Base-by-base conservation (phyloP, 1,140 invertebrate species). In the Nasonia longicornis region DNA sequence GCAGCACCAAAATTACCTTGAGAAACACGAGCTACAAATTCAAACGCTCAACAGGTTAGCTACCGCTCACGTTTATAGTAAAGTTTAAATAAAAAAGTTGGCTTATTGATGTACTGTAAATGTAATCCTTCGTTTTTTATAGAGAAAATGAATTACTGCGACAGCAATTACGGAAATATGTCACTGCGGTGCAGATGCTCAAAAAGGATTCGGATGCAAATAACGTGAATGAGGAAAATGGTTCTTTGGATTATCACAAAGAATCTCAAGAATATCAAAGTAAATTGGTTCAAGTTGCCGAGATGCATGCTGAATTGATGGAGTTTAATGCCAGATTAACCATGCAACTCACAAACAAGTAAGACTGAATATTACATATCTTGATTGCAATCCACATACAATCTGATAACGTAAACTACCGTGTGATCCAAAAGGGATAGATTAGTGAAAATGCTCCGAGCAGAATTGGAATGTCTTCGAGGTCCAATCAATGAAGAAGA, bases 271-370 rank as follows among this genome's bases (percentile, higher is more conserved):
- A 96, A 76, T 98, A 97, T 90, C 96, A 98, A 89, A 93, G 93
- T 84, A 98, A 98, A 92, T 92, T 98, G 22, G 95, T 98, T 83
- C 96, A 98, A 92, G 96, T 98, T 1, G 97, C 97, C 16, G 96
- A 98, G 91, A 98, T 98, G 97, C 97, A 98, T 88, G 97, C 96
- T 1, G 97, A 98, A 89, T 89, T 98, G 26, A 97, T 98, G 95
- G 97, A 98, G 90, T 97, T 98, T 85, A 98, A 98, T 92, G 94
- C 94, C 35, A 88, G 93, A 84, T 85, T 91, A 72, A 91, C 86
- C 42, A 83, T 89, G 78, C 89, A 91, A 79, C 85, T 91, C 6
- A 89, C 85, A 22, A 88, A 86, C 66, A 89, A 86, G 89, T 89
- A 83, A 66, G 63, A 45, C 58, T 42, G 71, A 77, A 81, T 63